A percentile compares a stretch with the other conserved stretches of the same genome.
These are phyloP conservation scores for sheep (Ovis aries) DNA, from an alignment of 2,113 vertebrate genomes.

Conservation along the genomic window DNA sequence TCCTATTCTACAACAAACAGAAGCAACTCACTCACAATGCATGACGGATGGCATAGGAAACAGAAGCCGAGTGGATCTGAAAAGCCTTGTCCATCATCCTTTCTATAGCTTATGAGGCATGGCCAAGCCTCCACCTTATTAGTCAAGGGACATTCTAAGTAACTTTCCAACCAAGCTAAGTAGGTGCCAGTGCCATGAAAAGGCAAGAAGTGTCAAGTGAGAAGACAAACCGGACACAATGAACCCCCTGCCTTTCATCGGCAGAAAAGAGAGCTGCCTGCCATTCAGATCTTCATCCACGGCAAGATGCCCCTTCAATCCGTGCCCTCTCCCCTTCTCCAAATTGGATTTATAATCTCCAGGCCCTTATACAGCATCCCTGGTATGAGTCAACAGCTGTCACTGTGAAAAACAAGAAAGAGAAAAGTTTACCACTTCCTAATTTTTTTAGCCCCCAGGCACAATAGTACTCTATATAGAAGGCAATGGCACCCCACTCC, in stretches of 20 bases:
- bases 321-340: constrained; percentile 33
- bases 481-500: too few relatives aligned
- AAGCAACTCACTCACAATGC: constrained; percentile 46
- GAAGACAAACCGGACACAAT: background rate
- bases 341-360: constrained; percentile 58
- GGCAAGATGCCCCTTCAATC: background rate
- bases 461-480: background rate
- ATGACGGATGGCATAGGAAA: constrained; percentile 45
- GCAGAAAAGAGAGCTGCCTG: background rate
- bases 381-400: constrained; percentile 18
- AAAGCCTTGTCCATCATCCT: constrained; percentile 68
- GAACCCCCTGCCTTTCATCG: background rate
- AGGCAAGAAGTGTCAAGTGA: background rate
- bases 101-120: constrained; percentile 41
- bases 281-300: background rate
- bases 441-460: background rate
- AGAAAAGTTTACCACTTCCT: background rate
- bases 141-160: constrained; percentile 40
- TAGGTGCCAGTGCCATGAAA: background rate
- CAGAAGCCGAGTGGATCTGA: constrained; percentile 54
- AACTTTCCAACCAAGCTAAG: constrained; percentile 28
- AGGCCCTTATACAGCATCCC: constrained; percentile 36
- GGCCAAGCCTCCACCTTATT: constrained; percentile 52
- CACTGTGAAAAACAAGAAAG: constrained; percentile 19
- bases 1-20: constrained; percentile 54